These are phyloP conservation scores for Rhimphoctona megacephalus DNA, from an alignment of 2,888 invertebrate genomes.

Conservation along the genomic window DNA sequence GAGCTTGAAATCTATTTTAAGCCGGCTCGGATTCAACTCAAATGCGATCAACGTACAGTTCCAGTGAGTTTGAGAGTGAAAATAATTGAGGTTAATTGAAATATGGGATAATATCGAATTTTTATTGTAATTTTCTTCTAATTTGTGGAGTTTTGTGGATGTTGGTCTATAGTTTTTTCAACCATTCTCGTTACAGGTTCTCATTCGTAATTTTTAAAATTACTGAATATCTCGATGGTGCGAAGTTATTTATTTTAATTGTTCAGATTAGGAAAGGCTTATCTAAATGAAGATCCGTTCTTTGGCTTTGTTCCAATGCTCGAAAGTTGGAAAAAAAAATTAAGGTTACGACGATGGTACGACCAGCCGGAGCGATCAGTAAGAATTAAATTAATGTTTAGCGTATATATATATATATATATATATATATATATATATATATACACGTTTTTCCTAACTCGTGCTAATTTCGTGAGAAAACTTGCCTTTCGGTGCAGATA, in stretches of 20 bases:
- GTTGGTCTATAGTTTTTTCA: neutral
- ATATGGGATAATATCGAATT: neutral
- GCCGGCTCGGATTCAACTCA: neutral
- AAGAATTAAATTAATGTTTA: neutral
- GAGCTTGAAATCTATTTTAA: neutral
- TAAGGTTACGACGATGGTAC: neutral
- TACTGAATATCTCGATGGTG: neutral
- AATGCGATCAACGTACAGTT: neutral
- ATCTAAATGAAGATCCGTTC: constrained; percentile 8
- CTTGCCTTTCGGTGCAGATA: constrained; percentile 21
- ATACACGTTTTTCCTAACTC: neutral
- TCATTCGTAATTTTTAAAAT: neutral
- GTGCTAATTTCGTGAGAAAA: constrained; percentile 13
- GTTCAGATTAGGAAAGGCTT: neutral
- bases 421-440: neutral
- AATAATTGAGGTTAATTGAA: neutral
- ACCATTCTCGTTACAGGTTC: no score
- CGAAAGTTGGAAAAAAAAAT: neutral
- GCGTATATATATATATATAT: neutral
- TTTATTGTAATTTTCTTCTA: neutral
- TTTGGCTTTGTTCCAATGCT: neutral
- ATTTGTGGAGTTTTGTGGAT: neutral
- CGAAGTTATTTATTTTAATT: neutral
- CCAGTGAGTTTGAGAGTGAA: neutral
- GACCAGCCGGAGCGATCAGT: neutral